phyloP scores from a whole-genome alignment of 2,888 invertebrate species.

The Liopterus haemorrhoidalis region DNA sequence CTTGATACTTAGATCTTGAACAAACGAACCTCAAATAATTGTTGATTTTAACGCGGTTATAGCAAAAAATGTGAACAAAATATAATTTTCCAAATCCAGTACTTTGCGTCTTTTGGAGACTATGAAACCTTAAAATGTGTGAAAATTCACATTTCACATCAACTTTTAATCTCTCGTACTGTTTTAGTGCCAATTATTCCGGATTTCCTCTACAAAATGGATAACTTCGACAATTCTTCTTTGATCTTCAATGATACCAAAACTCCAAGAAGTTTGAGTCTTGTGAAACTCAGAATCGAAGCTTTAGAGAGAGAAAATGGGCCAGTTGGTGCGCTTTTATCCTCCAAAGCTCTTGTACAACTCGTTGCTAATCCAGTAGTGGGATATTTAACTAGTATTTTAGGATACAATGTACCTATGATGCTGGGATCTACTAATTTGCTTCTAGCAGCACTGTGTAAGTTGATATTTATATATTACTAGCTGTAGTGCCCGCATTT shows the following conservation, averaged over 20 bases:
- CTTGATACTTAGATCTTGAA: no score
- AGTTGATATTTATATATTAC: slow-evolving; percentile 39
- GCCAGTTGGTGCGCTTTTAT: slow-evolving; percentile 60
- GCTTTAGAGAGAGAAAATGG: slow-evolving; percentile 57
- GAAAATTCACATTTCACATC: no score
- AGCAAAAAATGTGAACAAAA: no score
- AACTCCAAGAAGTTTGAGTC: slow-evolving; percentile 41
- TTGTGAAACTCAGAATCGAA: slow-evolving; percentile 44
- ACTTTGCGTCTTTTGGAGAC: no score
- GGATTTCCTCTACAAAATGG: slow-evolving; percentile 60
- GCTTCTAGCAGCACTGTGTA: slow-evolving; percentile 62
- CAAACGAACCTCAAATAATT: no score
- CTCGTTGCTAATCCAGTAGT: slow-evolving; percentile 69
- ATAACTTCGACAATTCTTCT: slow-evolving; percentile 32
- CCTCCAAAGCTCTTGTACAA: slow-evolving; percentile 76
- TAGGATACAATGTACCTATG: slow-evolving; percentile 64
- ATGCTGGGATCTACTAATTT: slow-evolving; percentile 64
- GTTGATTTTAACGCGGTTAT: no score
- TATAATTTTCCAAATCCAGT: no score
- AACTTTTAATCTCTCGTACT: no score
- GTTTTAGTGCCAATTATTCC: slow-evolving; percentile 73
- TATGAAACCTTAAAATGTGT: no score
- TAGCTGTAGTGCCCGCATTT: no score
- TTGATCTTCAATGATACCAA: slow-evolving; percentile 22
- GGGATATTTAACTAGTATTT: slow-evolving; percentile 59